phyloP scores from a whole-genome alignment of 1,140 invertebrate genomes.

The Philotrypesis tridentata region DNA sequence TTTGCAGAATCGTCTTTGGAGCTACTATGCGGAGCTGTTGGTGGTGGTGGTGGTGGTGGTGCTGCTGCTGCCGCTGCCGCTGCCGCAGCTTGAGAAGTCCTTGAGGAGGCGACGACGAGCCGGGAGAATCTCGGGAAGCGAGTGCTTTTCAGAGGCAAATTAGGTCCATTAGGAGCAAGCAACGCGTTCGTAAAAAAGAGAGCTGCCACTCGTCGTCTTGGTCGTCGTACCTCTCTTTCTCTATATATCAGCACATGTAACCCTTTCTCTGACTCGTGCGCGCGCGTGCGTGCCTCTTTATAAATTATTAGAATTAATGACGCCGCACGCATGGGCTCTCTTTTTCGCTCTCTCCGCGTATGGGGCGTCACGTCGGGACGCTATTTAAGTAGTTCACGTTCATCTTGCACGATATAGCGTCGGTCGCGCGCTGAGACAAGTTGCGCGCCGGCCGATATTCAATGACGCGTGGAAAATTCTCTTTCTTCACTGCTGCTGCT shows the following conservation, averaged over 20 bases:
- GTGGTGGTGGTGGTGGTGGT: no score
- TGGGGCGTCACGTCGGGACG: conserved; percentile 60
- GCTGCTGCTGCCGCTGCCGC: neutral
- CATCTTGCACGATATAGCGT: conserved; percentile 43
- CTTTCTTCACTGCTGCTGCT: no score
- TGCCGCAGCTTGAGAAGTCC: conserved; percentile 35
- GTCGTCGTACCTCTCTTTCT: conserved; percentile 27
- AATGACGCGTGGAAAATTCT: conserved; percentile 58
- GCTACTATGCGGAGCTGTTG: neutral
- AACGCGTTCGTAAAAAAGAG: conserved; percentile 57
- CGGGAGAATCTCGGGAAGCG: conserved; percentile 54
- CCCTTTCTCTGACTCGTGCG: conserved; percentile 54
- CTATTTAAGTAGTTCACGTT: conserved; percentile 51
- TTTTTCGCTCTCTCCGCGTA: conserved; percentile 39
- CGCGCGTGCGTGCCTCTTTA: conserved; percentile 70
- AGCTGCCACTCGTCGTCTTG: conserved; percentile 6
- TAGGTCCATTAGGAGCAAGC: conserved; percentile 67
- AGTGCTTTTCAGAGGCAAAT: conserved; percentile 68
- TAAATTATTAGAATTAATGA: conserved; percentile 75
- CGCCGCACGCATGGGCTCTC: conserved; percentile 61
- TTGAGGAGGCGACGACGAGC: conserved; percentile 52
- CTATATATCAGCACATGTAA: conserved; percentile 46
- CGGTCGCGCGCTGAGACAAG: neutral
- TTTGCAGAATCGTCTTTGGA: neutral
- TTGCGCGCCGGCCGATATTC: conserved; percentile 10